Percentiles rank a stretch among this genome's conserved stretches.
Conservation (phyloP, 2,797 vertebrate genomes). For the Bucorvus abyssinicus region DNA sequence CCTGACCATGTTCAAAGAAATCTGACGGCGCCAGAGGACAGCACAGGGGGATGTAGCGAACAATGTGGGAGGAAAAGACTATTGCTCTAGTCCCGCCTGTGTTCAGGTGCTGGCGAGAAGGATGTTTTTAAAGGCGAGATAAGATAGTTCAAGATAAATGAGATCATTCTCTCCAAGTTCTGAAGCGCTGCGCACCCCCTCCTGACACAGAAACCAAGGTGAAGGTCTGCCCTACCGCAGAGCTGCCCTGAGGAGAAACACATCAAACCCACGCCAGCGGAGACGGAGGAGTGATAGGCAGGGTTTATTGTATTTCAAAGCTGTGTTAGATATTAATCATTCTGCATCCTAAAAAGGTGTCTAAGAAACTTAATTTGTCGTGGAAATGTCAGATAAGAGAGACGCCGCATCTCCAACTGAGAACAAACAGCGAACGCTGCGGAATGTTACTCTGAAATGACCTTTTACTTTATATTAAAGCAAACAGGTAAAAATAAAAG, state of each 20-base stretch:
- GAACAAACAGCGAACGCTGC: neutral
- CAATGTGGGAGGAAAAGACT: neutral
- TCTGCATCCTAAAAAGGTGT: neutral
- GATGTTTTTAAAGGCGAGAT: neutral
- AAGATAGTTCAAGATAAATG: neutral
- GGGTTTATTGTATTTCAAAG: neutral
- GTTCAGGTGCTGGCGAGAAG: neutral
- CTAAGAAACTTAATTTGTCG: conserved; percentile 38
- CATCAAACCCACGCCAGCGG: neutral
- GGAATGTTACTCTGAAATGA: conserved; percentile 21
- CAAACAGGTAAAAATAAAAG: conserved; percentile 47
- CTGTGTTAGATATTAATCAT: conserved; percentile 18
- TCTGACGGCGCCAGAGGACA: neutral
- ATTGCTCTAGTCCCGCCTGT: neutral
- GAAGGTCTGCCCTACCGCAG: neutral
- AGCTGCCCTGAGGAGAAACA: neutral
- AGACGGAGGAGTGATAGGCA: neutral
- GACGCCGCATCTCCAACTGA: neutral
- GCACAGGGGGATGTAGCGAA: neutral
- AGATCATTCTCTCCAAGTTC: neutral
- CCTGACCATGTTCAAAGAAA: neutral
- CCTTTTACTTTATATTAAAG: conserved; percentile 51
- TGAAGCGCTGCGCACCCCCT: neutral
- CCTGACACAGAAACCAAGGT: neutral
- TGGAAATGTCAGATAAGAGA: conserved; percentile 54